Evolutionary conservation across 2,113 vertebrate genomes (phyloP), one percentile per base, ranked within the genome.

Genomic region (Malurus elegans): DNA sequence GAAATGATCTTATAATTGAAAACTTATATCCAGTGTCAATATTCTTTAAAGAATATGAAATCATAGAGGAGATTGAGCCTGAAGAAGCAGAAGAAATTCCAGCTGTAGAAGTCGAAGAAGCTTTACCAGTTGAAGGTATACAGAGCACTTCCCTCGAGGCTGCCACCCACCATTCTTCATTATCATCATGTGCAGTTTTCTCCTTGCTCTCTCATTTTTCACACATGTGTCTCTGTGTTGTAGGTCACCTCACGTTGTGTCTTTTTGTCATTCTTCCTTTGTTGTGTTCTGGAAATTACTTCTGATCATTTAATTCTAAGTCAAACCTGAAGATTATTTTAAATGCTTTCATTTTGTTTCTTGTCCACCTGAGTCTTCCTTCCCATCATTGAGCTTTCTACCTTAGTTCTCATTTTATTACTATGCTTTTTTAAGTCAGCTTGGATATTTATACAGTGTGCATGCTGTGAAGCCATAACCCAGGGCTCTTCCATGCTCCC

Each of bases 21-120:
- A 93, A 95, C 92, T 97, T 90, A 95, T 20, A 66, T 38, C 75
- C 12, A 32, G 57, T 93, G 72, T 98, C 88, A 96, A 97, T 96
- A 97, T 98, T 98, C 96, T 98, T 98, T 98, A 97, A 98, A 98
- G 98, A 98, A 92, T 93, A 85, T 40, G 96, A 97, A 97, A 96
- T 97, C 45, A 4, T 95, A 95, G 96, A 96, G 84, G 96, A 97
- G 70, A 48, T 92, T 95, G 95, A 97, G 31, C 87, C 88, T 21
- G 97, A 97, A 96, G 95, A 97, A 94, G 64, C 60, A 78, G 93
- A 97, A 92, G 95, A 96, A 88, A 96, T 97, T 95, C 78, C 96
- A 88, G 91, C 50, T 94, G 91, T 84, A 95, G 93, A 98, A 94
- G 85, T 92, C 79, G 95, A 98, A 96, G 97, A 93, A 95, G 28